These are phyloP conservation scores for Acleris literana DNA, from an alignment of 2,888 invertebrate genomes.

Conservation along the genomic window DNA sequence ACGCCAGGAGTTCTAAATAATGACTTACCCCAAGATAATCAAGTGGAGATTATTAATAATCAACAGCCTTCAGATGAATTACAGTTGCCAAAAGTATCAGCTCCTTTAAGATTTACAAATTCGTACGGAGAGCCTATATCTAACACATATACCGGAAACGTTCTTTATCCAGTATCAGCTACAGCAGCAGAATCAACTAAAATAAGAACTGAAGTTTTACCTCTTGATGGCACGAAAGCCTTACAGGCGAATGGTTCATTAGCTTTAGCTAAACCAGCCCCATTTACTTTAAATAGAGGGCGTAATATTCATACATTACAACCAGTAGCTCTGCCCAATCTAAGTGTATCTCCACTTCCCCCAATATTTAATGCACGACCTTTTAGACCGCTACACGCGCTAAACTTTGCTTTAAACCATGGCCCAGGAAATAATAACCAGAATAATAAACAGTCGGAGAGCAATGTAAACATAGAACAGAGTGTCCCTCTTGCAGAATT, in stretches of 20 bases:
- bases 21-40: constrained; percentile 55
- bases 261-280: constrained; percentile 72
- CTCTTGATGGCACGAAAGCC: constrained; percentile 51
- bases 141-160: constrained; percentile 60
- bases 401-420: constrained; percentile 51
- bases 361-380: constrained; percentile 86
- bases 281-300: constrained; percentile 72
- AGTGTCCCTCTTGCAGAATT: constrained; percentile 88
- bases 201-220: constrained; percentile 69
- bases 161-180: constrained; percentile 67
- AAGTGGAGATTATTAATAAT: constrained; percentile 55
- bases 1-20: constrained; percentile 57
- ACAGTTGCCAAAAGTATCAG: constrained; percentile 67
- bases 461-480: constrained; percentile 82
- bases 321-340: constrained; percentile 86
- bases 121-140: constrained; percentile 75
- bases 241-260: constrained; percentile 60
- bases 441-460: constrained; percentile 54
- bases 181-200: constrained; percentile 73
- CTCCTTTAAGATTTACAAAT: constrained; percentile 69
- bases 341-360: constrained; percentile 85
- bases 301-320: constrained; percentile 78
- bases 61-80: constrained; percentile 54
- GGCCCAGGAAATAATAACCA: constrained; percentile 61
- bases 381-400: constrained; percentile 68